These are phyloP conservation scores for Alosa sapidissima DNA, from an alignment of 2,797 vertebrate species.

Conservation along the genomic window DNA sequence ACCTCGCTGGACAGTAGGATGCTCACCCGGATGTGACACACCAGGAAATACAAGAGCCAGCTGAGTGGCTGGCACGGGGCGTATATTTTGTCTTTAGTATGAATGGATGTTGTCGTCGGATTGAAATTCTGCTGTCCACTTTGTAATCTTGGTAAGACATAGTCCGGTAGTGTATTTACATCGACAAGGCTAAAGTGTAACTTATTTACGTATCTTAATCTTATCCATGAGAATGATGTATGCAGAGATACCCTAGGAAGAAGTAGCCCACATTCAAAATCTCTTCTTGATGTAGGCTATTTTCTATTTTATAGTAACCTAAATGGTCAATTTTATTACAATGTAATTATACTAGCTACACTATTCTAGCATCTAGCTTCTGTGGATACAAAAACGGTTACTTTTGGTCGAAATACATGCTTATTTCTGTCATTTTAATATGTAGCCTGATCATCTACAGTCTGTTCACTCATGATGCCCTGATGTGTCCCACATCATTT, in stretches of 20 bases:
- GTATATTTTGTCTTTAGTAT: neutral
- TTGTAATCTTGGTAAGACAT: neutral
- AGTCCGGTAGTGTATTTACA: neutral
- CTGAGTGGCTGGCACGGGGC: neutral
- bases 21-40: conserved; percentile 9
- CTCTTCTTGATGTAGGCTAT: neutral
- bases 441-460: no score
- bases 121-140: neutral
- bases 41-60: neutral
- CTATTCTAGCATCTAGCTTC: neutral
- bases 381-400: neutral
- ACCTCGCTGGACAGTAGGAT: neutral
- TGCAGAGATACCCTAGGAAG: no score
- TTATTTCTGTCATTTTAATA: neutral
- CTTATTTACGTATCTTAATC: neutral
- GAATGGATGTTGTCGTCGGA: neutral
- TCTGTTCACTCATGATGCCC: neutral
- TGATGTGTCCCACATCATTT: neutral
- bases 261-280: no score
- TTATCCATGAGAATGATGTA: neutral
- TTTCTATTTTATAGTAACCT: neutral
- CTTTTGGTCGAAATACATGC: neutral
- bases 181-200: neutral
- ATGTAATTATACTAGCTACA: no score
- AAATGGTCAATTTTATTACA: neutral